Conservation (phyloP, 2,113 vertebrate genomes). For the Phylloscopus trochilus region DNA sequence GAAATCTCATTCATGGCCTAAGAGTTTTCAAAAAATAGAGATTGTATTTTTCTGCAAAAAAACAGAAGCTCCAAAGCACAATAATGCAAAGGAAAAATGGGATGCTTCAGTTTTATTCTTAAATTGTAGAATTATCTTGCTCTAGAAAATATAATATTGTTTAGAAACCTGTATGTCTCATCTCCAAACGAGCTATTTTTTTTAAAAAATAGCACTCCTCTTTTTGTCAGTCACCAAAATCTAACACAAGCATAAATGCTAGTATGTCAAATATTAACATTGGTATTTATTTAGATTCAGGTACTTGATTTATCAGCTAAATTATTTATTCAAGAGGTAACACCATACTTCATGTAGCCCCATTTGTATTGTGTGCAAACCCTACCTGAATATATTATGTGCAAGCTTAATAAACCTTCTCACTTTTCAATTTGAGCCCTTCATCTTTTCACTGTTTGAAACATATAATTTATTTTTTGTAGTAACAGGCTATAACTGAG, state of each 20-base stretch:
- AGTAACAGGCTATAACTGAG: background rate
- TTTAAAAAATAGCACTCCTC: fast-evolving
- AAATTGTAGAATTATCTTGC: background rate
- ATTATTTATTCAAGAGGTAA: background rate
- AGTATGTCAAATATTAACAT: background rate
- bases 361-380: background rate
- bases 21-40: fast-evolving
- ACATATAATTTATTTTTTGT: background rate
- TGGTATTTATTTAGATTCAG: background rate
- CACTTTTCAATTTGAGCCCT: background rate
- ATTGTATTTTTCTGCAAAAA: background rate
- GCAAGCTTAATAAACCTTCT: background rate
- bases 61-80: background rate
- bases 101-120: background rate
- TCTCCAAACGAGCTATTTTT: background rate
- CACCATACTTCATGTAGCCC: background rate
- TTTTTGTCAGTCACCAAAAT: background rate
- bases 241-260: background rate
- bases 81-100: fast-evolving
- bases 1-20: background rate
- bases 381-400: background rate
- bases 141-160: background rate
- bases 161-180: background rate
- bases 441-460: background rate
- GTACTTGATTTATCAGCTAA: background rate